These are phyloP conservation scores for Hipparchia semele DNA, from an alignment of 2,888 invertebrate genomes.

Conservation along the genomic window DNA sequence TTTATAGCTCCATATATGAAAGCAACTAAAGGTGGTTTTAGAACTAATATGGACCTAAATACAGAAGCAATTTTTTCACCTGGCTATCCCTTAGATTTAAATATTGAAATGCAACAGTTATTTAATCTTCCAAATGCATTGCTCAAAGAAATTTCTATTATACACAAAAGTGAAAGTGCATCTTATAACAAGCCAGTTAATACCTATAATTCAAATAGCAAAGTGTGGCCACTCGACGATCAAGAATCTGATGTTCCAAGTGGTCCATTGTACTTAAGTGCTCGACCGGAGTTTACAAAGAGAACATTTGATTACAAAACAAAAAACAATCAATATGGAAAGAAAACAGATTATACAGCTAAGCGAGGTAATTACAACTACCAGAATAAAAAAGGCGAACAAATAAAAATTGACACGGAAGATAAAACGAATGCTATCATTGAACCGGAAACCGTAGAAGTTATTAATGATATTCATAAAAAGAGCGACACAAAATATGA, in stretches of 20 bases:
- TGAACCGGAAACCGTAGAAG: conserved; percentile 26
- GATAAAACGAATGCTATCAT: conserved; percentile 18
- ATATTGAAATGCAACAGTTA: conserved; percentile 74
- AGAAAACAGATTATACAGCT: conserved; percentile 44
- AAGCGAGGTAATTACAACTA: conserved; percentile 39
- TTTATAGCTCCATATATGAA: conserved; percentile 82
- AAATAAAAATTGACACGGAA: conserved; percentile 14
- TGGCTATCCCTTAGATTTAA: conserved; percentile 90
- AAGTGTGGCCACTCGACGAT: conserved; percentile 18
- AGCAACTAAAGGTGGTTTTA: conserved; percentile 58
- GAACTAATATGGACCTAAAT: conserved; percentile 65
- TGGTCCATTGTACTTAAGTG: conserved; percentile 31
- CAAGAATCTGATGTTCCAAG: neutral
- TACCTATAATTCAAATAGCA: conserved; percentile 36
- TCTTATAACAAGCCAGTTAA: conserved; percentile 40
- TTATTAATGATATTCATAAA: conserved; percentile 33
- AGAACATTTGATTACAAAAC: conserved; percentile 51
- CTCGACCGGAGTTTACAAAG: conserved; percentile 43
- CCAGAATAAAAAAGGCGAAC: conserved; percentile 20
- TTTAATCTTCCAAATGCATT: conserved; percentile 67
- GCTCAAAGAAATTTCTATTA: conserved; percentile 62
- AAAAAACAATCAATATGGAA: conserved; percentile 48
- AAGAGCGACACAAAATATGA: conserved; percentile 16
- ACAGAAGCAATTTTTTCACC: conserved; percentile 66
- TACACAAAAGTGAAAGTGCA: conserved; percentile 54